phyloP scores from a whole-genome alignment of 2,888 invertebrate genomes.

The Cephus runcator region DNA sequence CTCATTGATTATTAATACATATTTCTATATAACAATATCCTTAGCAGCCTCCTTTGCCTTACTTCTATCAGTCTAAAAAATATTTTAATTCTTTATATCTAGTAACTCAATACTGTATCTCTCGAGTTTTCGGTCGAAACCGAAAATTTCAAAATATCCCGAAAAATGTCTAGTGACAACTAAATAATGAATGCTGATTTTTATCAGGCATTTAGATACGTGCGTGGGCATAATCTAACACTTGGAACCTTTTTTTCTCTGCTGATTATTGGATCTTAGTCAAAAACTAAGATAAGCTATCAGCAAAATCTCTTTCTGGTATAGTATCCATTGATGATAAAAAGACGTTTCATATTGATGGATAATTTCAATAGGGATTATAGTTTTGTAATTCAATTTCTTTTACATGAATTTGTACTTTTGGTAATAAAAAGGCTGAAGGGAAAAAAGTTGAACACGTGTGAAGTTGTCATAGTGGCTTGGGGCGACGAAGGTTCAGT shows the following conservation, averaged over 20 bases:
- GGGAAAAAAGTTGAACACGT: background rate
- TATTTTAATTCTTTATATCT: background rate
- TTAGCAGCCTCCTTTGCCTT: background rate
- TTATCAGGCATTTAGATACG: background rate
- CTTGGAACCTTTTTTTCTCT: background rate
- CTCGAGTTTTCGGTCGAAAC: no score
- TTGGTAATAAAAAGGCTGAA: background rate
- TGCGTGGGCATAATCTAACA: background rate
- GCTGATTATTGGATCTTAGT: background rate
- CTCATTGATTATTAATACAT: background rate
- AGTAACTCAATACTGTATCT: no score
- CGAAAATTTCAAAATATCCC: background rate
- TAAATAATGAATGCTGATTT: background rate
- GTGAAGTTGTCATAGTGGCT: background rate
- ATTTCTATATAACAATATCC: background rate
- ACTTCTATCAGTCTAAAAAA: background rate
- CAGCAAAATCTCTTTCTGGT: background rate
- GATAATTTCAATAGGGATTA: background rate
- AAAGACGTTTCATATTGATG: background rate
- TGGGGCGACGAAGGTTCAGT: background rate
- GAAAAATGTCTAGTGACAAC: background rate
- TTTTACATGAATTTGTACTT: background rate
- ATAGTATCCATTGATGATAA: background rate
- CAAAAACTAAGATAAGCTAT: background rate
- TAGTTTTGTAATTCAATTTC: background rate